Evolutionary conservation across 2,113 vertebrate species (phyloP).

Genomic region (Nothocercus julius): DNA sequence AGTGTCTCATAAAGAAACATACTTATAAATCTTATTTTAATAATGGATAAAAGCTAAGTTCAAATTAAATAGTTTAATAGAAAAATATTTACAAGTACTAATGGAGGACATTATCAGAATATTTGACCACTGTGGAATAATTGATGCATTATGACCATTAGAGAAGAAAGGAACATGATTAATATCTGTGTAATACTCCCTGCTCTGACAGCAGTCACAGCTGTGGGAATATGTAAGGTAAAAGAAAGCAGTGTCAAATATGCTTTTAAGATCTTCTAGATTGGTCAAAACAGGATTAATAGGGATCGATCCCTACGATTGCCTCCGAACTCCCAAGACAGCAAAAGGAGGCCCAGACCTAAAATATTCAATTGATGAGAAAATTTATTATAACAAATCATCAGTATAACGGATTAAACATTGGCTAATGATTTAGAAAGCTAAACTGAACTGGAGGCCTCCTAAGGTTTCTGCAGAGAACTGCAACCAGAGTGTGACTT

Average conservation of each 20-base stretch:
- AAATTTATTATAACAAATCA: background rate
- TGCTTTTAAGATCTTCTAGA: background rate
- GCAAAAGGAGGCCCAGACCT: background rate
- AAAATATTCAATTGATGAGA: background rate
- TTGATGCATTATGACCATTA: background rate
- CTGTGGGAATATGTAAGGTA: rapidly evolving
- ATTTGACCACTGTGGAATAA: background rate
- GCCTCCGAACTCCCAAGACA: background rate
- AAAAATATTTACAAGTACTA: background rate
- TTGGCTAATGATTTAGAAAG: background rate
- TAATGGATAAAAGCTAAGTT: background rate
- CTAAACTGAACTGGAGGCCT: background rate
- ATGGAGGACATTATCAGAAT: background rate
- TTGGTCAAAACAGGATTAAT: background rate
- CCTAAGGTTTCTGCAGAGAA: background rate
- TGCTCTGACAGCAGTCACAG: background rate
- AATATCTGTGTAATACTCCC: background rate
- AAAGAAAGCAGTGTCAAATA: background rate
- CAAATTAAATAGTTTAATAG: background rate
- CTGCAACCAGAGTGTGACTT: background rate
- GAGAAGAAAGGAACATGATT: background rate
- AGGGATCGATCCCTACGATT: background rate
- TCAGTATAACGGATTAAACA: background rate
- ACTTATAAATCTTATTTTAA: background rate
- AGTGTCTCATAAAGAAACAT: background rate